Evolutionary conservation across 2,888 invertebrate species (phyloP), one percentile per base, ranked within the genome.

Genomic region (Julus scandinavius): DNA sequence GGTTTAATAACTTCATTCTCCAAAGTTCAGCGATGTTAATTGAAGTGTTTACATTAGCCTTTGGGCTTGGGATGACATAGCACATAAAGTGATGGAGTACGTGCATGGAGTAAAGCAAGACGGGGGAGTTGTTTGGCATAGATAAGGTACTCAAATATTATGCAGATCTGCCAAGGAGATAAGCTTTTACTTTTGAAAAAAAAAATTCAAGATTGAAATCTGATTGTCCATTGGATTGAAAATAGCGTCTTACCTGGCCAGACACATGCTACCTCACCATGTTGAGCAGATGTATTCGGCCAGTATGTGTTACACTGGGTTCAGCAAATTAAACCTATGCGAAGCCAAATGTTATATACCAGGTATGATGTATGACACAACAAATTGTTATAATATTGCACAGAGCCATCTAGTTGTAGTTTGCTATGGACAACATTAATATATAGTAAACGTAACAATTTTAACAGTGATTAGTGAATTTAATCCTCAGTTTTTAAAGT

Each of bases 11-110:
- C 80, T 80, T 80, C 80, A 80, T 80, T 80, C 80, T 29, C 38
- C 4, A 80, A 38, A 40, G 80, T 80, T 80, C 80, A 80, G 80
- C 80, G 80, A 80, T 80, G 80, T 80, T 80, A 80, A 80, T 80
- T 80, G 80, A 80, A 80, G 80, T 80, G 80, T 80, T 80, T 80
- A 80, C 80, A 80, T 80, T 80, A 80, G 80, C 80, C 80, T 80
- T 80, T 80, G 80, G 80, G 80, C 80, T 80, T 13, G 15, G 38
- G 80, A 80, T 80, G 80, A 80, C 80, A 80, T 38, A 13, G 80
- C 80, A 80, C 80, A 80, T 80, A 80, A 72, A 11, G 80, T 80
- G 80, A 80, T 80, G 80, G 80, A 80, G 29, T 80, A 80, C 80
- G 80, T 80, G 80, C 15, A 38, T 38, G 80, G 80, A 38, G 80